Evolutionary conservation across 2,113 vertebrate genomes (phyloP), one percentile per base, ranked within the genome.

Genomic region (Centropus unirufus): DNA sequence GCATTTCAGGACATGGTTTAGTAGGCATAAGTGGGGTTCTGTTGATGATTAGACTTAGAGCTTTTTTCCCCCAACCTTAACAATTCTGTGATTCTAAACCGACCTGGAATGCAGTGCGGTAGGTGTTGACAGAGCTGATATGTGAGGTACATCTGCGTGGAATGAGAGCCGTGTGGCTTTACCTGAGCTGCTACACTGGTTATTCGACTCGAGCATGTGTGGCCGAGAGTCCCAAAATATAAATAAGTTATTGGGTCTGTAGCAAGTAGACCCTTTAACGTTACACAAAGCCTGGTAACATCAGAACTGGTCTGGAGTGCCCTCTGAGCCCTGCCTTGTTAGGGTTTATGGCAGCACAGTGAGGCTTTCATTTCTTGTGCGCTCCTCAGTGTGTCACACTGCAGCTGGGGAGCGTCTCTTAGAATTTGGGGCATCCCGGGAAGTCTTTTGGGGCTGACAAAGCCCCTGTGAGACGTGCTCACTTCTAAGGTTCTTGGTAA

Each of bases 361-460:
- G 89, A 94, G 75, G 87, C 89, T 92, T 97, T 96, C 62, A 89
- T 92, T 72, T 74, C 63, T 82, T 90, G 92, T 52, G 17, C 62
- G 42, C 29, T 59, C n/a, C 17, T 76, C 76, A 27, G 49, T 1
- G 0, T 95, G 59, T 68, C 46, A 39, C 63, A 68, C 86, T 70
- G 93, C 96, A 98, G 96, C 96, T 97, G 96, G 78, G 67, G 29
- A 92, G 55, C 7, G 15, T 59, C 52, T 83, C 91, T 76, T 95
- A 92, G 94, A 97, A 96, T 97, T 80, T 91, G 79, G 11, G 54
- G 91, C 86, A 87, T 82, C 94, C 32, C 29, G 23, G 68, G n/a
- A 64, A 47, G 18, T 52, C 34, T 90, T 52, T 78, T 9, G 57
- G 81, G 73, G 78, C 74, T 96, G 52, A 29, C 0, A 1, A 78